Conservation (phyloP, 2,888 invertebrate genomes). For the Netelia melanura region DNA sequence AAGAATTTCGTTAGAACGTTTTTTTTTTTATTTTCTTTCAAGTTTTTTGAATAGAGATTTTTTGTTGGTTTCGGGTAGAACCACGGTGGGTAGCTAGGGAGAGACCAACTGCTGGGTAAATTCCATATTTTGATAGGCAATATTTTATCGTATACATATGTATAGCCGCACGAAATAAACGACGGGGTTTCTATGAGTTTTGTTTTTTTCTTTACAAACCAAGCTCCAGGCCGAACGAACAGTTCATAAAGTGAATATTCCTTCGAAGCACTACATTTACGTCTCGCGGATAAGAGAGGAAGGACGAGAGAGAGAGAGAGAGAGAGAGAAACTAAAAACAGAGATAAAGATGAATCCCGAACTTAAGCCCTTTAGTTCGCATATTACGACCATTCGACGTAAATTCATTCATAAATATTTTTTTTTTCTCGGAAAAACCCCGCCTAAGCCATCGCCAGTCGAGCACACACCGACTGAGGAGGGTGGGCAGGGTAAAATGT, state of each 20-base stretch:
- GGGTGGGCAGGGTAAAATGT: slow-evolving; percentile 45
- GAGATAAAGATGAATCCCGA: not conserved
- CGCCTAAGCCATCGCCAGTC: not conserved
- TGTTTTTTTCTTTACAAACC: not conserved
- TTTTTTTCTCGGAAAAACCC: slow-evolving; percentile 28
- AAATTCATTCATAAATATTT: slow-evolving; percentile 60
- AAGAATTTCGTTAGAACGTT: not conserved
- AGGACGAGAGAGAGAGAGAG: not conserved
- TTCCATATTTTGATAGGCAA: slow-evolving; percentile 9
- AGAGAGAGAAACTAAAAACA: not conserved
- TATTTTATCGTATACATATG: not conserved
- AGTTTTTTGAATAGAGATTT: not conserved
- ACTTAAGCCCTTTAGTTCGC: slow-evolving; percentile 29
- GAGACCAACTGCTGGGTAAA: not conserved
- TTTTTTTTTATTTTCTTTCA: slow-evolving; percentile 1
- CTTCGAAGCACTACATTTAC: not conserved
- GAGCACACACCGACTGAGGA: not conserved
- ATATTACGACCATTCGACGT: slow-evolving; percentile 45
- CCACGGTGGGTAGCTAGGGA: not conserved
- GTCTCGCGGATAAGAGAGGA: not conserved
- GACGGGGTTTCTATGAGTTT: not conserved
- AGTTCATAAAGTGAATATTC: not conserved
- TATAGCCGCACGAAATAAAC: not conserved
- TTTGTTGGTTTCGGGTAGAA: not conserved
- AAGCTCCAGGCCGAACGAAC: not conserved